phyloP scores from a whole-genome alignment of 1,140 invertebrate species.

The Danaus plexippus region DNA sequence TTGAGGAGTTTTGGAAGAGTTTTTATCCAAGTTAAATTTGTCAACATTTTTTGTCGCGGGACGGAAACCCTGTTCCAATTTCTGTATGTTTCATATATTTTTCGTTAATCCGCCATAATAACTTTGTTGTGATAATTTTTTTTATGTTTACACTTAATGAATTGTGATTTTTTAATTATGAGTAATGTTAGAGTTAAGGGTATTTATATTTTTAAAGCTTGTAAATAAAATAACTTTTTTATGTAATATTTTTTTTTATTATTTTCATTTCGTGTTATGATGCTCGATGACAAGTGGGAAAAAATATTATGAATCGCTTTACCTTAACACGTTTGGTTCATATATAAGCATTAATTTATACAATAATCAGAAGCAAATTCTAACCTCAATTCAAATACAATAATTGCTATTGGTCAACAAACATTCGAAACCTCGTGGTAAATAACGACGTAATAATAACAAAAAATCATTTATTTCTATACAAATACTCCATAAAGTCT shows the following conservation, averaged over 20 bases:
- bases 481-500: no score
- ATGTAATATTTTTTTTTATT: conserved; percentile 21
- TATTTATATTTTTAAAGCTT: conserved; percentile 6
- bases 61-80: no score
- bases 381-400: conserved; percentile 40
- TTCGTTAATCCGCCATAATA: background rate
- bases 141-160: background rate
- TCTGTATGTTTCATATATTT: background rate
- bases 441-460: conserved; percentile 50
- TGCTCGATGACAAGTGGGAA: conserved; percentile 54
- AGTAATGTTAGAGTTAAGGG: conserved; percentile 2
- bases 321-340: conserved; percentile 51
- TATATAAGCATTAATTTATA: conserved; percentile 40
- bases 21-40: no score
- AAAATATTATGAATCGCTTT: conserved; percentile 53
- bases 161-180: background rate
- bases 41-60: no score
- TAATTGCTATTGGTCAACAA: conserved; percentile 65
- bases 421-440: conserved; percentile 57
- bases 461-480: no score
- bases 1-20: no score
- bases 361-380: conserved; percentile 44
- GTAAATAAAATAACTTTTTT: conserved; percentile 26
- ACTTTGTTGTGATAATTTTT: background rate
- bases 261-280: conserved; percentile 47